These are phyloP conservation scores for Furcifer pardalis DNA, from an alignment of 2,797 vertebrate genomes.

Conservation along the genomic window DNA sequence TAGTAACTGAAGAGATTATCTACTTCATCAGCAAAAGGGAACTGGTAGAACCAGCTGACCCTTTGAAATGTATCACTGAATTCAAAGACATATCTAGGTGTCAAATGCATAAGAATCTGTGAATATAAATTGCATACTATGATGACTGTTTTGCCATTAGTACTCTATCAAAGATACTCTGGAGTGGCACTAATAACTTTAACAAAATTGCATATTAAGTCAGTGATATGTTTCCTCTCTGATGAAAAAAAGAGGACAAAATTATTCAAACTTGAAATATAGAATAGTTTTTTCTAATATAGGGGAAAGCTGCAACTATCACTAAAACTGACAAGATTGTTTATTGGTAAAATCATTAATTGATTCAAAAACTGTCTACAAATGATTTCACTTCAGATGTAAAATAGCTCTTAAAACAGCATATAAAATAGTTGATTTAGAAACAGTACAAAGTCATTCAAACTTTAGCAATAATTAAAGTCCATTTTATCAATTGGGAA, in stretches of 20 bases:
- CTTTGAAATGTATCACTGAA: conserved; percentile 41
- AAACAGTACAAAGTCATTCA: neutral
- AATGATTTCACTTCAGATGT: neutral
- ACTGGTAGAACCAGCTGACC: conserved; percentile 46
- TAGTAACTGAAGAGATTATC: conserved; percentile 39
- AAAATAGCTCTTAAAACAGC: neutral
- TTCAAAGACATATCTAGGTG: conserved; percentile 45
- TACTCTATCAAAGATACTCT: conserved; percentile 34
- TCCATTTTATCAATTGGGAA: neutral
- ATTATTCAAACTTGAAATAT: neutral
- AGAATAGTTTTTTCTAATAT: neutral
- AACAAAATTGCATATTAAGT: neutral
- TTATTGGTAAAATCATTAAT: neutral
- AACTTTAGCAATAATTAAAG: neutral
- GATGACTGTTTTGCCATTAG: neutral
- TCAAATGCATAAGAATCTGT: conserved; percentile 40
- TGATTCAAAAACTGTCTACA: neutral
- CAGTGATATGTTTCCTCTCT: neutral
- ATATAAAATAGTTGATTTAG: neutral
- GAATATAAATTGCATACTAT: conserved; percentile 33
- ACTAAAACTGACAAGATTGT: neutral
- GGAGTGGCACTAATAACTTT: conserved; percentile 33
- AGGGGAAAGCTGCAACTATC: neutral
- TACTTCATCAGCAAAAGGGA: conserved; percentile 38
- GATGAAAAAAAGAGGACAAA: neutral